Evolutionary conservation across 2,113 vertebrate genomes (phyloP), one percentile per base, ranked within the genome.

Genomic region (Apodemus speciosus): DNA sequence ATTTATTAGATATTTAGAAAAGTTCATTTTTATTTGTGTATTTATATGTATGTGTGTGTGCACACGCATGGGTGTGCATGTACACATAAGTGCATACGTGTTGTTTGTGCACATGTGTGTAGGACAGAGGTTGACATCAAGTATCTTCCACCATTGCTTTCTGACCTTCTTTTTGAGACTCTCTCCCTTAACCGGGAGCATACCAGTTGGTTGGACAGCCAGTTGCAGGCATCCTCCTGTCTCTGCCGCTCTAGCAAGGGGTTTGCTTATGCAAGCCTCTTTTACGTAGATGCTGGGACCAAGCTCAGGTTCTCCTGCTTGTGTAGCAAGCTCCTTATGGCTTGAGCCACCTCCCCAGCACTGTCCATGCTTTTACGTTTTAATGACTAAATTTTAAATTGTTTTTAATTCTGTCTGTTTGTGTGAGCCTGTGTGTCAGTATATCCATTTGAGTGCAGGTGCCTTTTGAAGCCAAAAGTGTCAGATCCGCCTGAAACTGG

Each of bases 1-100:
- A 86, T 86, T 92, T 25, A 79, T 71, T 83, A 73, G 15, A 20
- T 66, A 79, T 89, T 91, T 93, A 92, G 43, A 72, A 51, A 95
- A 85, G 25, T 86, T 25, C 85, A 1, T 92, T 64, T 32, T 49
- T 49, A 49, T 85, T 15, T 11, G 30, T n/a, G 18, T 85, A 51
- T 49, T 85, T 85, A 68, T 68, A n/a, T 85, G 10, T 9, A 3
- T 25, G 1, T 51, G 2, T 83, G 15, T 68, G 6, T 25, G 27
- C 43, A 49, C 43, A 49, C 4, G 11, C 30, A 6, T 83, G 58
- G 6, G 5, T 23, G 46, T 68, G 1, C 18, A n/a, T 68, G 3
- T 46, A 60, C 18, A 85, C 43, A 25, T 35, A 35, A 81, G 3
- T 68, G 16, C 2, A 2, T 32, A 23, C 23, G 16, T 46, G 7